Conservation (phyloP, 2,113 vertebrate species). For the Spermophilus dauricus region DNA sequence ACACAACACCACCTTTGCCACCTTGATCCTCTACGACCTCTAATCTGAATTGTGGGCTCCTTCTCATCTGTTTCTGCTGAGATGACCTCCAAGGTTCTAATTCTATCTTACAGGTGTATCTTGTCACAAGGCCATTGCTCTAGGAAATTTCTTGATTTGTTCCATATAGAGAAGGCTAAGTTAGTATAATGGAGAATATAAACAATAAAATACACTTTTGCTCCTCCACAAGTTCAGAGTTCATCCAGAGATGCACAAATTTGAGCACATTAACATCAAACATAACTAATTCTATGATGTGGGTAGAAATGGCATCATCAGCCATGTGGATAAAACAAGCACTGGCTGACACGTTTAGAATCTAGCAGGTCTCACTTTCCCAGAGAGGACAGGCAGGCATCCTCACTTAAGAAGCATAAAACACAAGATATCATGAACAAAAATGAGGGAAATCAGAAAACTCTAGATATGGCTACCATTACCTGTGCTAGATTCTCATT, state of each 20-base stretch:
- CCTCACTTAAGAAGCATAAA: not conserved
- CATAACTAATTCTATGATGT: not conserved
- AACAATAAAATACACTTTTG: not conserved
- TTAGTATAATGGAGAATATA: not conserved
- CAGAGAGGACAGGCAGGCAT: not conserved
- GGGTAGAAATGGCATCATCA: not conserved
- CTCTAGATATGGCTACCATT: not conserved
- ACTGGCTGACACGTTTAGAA: not conserved
- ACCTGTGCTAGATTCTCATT: not conserved
- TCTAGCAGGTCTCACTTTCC: not conserved
- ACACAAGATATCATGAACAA: not conserved
- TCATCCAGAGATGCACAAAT: not conserved
- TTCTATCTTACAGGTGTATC: not conserved
- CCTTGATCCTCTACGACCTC: not conserved
- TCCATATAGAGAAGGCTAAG: not conserved
- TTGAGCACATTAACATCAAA: not conserved
- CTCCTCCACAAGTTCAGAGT: not conserved
- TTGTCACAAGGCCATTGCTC: not conserved
- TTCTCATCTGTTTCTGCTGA: not conserved
- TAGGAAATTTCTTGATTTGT: not conserved
- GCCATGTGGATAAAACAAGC: not conserved
- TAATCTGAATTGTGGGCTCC: not conserved
- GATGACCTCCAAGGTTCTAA: not conserved
- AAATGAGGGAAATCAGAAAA: not conserved
- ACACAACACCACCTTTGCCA: not conserved